Conservation (phyloP, 2,888 invertebrate genomes). For the Cataglyphis albicans region DNA sequence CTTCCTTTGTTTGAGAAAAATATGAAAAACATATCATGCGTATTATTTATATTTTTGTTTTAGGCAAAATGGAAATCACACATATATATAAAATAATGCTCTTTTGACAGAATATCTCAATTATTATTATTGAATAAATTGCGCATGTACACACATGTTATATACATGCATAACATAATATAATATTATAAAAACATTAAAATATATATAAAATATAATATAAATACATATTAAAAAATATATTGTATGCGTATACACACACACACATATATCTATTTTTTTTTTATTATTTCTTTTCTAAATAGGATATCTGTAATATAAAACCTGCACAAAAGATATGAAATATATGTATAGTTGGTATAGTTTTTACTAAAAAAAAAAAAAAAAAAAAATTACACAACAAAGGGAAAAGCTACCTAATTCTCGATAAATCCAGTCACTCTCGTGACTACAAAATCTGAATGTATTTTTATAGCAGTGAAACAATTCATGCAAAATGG, state of each 20-base stretch:
- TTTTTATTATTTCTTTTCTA: background rate
- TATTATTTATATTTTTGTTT: conserved; percentile 29
- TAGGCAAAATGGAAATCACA: conserved; percentile 15
- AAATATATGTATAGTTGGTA: background rate
- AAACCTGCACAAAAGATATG: background rate
- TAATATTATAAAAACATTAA: conserved; percentile 4
- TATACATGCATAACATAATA: background rate
- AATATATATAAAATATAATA: no score
- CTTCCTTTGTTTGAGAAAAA: conserved; percentile 25
- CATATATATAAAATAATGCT: conserved; percentile 7
- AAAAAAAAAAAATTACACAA: background rate
- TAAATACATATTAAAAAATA: background rate
- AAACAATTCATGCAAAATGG: conserved; percentile 32
- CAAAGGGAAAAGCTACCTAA: conserved; percentile 15
- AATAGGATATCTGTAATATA: background rate
- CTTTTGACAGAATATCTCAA: background rate
- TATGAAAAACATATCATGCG: background rate
- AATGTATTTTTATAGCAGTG: conserved; percentile 37
- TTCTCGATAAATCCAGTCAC: conserved; percentile 36
- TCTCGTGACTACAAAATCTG: conserved; percentile 23
- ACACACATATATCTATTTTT: background rate
- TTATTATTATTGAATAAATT: background rate
- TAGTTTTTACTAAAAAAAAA: background rate
- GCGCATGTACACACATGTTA: background rate
- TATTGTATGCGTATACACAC: background rate